Conservation (phyloP, 2,888 invertebrate genomes). For the Cheilosia scutellata region DNA sequence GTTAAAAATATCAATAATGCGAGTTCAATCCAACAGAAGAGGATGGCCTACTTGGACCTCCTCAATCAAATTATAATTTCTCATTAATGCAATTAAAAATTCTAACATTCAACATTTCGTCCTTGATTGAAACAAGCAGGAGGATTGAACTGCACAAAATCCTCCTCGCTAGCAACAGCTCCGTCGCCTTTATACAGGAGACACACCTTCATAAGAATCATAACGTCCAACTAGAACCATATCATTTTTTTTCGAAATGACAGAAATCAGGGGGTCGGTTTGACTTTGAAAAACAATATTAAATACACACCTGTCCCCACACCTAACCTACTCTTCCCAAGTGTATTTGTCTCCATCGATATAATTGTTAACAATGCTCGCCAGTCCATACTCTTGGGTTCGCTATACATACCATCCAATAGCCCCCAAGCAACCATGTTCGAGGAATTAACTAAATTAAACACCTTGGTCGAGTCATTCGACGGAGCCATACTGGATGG, state of each 20-base stretch:
- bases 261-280: background rate
- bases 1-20: background rate
- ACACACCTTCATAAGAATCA: constrained; percentile 1
- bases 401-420: background rate
- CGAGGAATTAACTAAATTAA: background rate
- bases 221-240: background rate
- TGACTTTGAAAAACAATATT: background rate
- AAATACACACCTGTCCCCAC: background rate
- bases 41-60: background rate
- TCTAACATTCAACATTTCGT: background rate
- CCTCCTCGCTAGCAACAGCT: background rate
- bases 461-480: too few relatives aligned
- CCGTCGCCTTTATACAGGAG: constrained; percentile 29
- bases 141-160: constrained; percentile 2
- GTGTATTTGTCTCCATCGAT: background rate
- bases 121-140: background rate
- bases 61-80: background rate
- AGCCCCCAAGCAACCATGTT: background rate
- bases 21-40: background rate
- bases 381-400: background rate
- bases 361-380: background rate
- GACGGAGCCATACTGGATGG: too few relatives aligned
- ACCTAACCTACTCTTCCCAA: background rate
- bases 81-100: background rate
- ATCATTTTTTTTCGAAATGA: background rate